Evolutionary conservation across 2,888 invertebrate genomes (phyloP).

Genomic region (Abrostola triplasia): DNA sequence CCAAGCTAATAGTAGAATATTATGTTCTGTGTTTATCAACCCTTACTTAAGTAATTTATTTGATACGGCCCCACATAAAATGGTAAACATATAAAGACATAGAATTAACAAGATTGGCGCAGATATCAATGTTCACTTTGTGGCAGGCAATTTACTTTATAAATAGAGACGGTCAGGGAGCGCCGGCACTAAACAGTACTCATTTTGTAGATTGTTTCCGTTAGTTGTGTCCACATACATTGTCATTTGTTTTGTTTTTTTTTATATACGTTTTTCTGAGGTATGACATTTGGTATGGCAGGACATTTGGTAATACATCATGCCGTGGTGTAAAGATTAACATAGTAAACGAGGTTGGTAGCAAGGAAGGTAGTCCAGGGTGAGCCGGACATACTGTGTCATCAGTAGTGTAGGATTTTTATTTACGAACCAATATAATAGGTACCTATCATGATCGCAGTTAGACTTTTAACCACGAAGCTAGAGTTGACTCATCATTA

Average conservation of each 20-base stretch:
- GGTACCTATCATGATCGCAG: too few relatives aligned
- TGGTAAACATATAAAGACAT: conserved; percentile 58
- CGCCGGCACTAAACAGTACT: conserved; percentile 78
- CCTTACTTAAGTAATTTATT: conserved; percentile 41
- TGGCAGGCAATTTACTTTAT: conserved; percentile 83
- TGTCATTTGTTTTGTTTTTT: conserved; percentile 39
- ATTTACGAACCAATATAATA: too few relatives aligned
- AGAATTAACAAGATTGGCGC: conserved; percentile 75
- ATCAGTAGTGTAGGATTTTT: too few relatives aligned
- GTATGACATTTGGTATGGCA: too few relatives aligned
- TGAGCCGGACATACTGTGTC: too few relatives aligned
- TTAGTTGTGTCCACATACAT: conserved; percentile 56
- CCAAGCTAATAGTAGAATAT: too few relatives aligned
- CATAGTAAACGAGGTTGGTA: too few relatives aligned
- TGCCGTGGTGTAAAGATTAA: too few relatives aligned
- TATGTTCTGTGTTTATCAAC: conserved; percentile 22
- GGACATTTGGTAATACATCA: not conserved
- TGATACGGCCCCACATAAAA: conserved; percentile 37
- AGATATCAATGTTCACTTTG: conserved; percentile 77
- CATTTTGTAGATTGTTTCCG: conserved; percentile 82
- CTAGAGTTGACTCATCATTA: too few relatives aligned
- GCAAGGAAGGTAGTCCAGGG: too few relatives aligned
- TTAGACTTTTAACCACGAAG: too few relatives aligned
- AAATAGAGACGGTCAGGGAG: conserved; percentile 82
- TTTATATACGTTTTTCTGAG: conserved; percentile 21